Evolutionary conservation across 1,140 invertebrate species (phyloP).

Genomic region (Ips nitidus): DNA sequence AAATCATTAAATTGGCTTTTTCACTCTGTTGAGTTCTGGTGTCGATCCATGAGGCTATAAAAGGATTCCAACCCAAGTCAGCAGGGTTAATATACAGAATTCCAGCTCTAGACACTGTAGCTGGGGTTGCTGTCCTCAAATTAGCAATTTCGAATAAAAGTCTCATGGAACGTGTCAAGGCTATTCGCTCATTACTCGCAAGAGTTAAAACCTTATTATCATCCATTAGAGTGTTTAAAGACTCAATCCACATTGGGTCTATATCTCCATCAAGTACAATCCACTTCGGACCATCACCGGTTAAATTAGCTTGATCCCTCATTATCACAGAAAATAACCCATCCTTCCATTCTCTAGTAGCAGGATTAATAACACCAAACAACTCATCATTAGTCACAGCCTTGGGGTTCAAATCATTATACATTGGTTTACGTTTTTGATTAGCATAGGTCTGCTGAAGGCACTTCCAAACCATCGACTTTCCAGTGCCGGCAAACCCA

Average conservation of each 20-base stretch:
- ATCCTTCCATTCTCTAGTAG: conserved; percentile 96
- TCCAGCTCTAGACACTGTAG: conserved; percentile 91
- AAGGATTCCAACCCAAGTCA: conserved; percentile 97
- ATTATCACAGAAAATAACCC: conserved; percentile 91
- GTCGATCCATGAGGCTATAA: conserved; percentile 90
- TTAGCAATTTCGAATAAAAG: conserved; percentile 94
- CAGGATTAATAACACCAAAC: conserved; percentile 93
- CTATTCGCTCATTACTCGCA: conserved; percentile 93
- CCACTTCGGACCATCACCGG: conserved; percentile 88
- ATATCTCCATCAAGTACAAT: conserved; percentile 96
- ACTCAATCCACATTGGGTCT: conserved; percentile 98
- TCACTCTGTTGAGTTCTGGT: conserved; percentile 69
- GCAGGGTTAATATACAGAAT: conserved; percentile 90
- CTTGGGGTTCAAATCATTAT: conserved; percentile 91
- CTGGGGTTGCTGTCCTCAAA: conserved; percentile 89
- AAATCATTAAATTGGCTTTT: conserved; percentile 77
- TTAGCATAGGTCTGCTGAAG: conserved; percentile 77
- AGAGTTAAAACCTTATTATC: conserved; percentile 87
- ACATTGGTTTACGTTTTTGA: conserved; percentile 78
- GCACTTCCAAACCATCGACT: conserved; percentile 91
- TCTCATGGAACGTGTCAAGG: conserved; percentile 86
- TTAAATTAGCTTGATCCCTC: conserved; percentile 88
- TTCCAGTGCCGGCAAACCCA: conserved; percentile 91
- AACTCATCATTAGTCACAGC: conserved; percentile 95
- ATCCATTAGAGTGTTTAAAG: conserved; percentile 85